Evolutionary conservation across 2,113 vertebrate species (phyloP).

Genomic region (Tupaia tana): DNA sequence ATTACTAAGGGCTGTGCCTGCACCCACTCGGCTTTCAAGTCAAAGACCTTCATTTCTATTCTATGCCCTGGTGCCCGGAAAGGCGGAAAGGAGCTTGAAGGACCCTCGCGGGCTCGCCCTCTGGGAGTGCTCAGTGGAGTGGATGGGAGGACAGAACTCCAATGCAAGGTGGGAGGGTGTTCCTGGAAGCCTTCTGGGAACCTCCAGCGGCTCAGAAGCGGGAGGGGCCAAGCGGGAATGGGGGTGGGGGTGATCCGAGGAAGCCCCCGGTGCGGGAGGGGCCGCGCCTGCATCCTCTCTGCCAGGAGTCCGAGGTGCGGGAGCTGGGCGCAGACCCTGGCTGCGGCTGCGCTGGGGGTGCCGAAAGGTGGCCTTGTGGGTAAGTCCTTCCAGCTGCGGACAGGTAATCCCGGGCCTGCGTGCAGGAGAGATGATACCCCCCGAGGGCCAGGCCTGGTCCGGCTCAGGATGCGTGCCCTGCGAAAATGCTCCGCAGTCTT

Average conservation of each 20-base stretch:
- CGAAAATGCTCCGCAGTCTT: slow-evolving; percentile 70
- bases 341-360: slow-evolving; percentile 33
- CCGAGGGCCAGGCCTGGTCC: slow-evolving; percentile 75
- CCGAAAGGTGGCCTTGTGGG: slow-evolving; percentile 72
- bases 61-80: neutral
- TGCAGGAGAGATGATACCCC: slow-evolving; percentile 79
- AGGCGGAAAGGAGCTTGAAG: neutral
- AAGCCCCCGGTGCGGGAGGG: neutral
- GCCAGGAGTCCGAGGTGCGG: neutral
- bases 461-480: slow-evolving; percentile 66
- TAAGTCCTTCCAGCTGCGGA: slow-evolving; percentile 81
- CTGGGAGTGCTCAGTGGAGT: neutral
- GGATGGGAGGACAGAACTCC: neutral
- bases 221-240: neutral
- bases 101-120: no score
- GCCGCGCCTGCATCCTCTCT: neutral
- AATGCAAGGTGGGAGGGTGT: neutral
- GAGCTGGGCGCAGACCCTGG: neutral
- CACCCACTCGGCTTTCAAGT: neutral
- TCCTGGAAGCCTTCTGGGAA: neutral
- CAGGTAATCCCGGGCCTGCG: slow-evolving; percentile 74
- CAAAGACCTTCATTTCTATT: neutral
- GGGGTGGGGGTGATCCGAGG: neutral
- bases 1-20: neutral
- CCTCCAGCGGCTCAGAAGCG: neutral